Percentiles rank a stretch among this genome's conserved stretches.
Evolutionary conservation across 23 tunicate species (phyloP).

Genomic region (Ciona savignyi): DNA sequence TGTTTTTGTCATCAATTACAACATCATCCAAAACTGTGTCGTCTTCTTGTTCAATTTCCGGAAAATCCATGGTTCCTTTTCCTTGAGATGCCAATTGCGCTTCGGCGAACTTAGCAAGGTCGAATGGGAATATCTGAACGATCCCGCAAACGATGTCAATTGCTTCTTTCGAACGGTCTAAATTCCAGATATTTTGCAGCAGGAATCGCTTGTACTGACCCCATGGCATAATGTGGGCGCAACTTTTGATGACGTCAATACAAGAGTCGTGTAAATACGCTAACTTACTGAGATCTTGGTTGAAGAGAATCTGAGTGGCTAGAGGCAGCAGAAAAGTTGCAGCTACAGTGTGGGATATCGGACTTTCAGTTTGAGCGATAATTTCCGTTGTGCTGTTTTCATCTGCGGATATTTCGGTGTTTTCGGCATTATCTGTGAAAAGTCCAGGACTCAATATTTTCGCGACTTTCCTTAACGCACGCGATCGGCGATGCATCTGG

Average conservation of each 20-base stretch:
- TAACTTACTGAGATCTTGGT: slow-evolving; percentile 22
- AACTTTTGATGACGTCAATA: slow-evolving; percentile 40
- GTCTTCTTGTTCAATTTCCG: slow-evolving; percentile 10
- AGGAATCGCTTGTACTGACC: slow-evolving; percentile 34
- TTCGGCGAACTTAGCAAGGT: slow-evolving; percentile 14
- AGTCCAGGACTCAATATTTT: slow-evolving; percentile 1
- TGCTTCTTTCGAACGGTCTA: slow-evolving; percentile 17
- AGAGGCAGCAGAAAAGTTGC: slow-evolving; percentile 58
- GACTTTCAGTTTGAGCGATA: not conserved
- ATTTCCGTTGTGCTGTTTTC: not conserved
- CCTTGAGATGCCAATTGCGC: not conserved
- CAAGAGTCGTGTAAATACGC: slow-evolving; percentile 54
- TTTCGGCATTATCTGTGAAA: not conserved
- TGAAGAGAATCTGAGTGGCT: slow-evolving; percentile 47
- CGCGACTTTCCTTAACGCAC: slow-evolving; percentile 67
- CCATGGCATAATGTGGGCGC: slow-evolving; percentile 68
- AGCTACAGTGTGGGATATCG: slow-evolving; percentile 20
- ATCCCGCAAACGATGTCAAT: slow-evolving; percentile 40
- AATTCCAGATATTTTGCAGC: slow-evolving; percentile 13
- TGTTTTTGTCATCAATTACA: too few species aligned
- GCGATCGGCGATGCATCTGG: slow-evolving; percentile 59
- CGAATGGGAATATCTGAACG: slow-evolving; percentile 63
- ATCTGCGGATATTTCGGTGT: not conserved
- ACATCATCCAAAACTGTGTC: not conserved
- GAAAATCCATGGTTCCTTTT: not conserved